A percentile compares a stretch with the other conserved stretches of the same genome.
phyloP scores from a whole-genome alignment of 2,113 vertebrate species.

The Cottus gobio region DNA sequence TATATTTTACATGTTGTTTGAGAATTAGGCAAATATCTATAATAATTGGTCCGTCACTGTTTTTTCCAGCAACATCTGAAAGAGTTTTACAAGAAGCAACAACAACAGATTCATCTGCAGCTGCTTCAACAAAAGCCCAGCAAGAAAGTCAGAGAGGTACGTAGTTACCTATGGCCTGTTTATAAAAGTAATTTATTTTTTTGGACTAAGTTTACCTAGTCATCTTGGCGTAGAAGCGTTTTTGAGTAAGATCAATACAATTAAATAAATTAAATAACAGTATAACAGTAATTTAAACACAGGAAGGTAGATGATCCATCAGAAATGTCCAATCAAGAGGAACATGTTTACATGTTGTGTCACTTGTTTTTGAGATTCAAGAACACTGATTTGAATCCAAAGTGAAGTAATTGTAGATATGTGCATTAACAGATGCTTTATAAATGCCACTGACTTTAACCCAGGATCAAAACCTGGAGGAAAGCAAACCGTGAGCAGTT shows the following conservation, averaged over 20 bases:
- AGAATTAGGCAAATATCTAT: neutral
- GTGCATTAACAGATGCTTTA: neutral
- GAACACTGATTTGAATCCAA: neutral
- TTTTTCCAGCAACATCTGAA: conserved; percentile 95
- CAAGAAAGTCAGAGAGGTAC: conserved; percentile 92
- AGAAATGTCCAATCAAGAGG: neutral
- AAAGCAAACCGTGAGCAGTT: neutral
- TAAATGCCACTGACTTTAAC: neutral
- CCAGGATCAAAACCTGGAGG: neutral
- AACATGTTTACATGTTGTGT: neutral
- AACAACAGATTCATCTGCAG: conserved; percentile 94
- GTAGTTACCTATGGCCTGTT: neutral
- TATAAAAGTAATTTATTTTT: neutral
- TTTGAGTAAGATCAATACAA: neutral
- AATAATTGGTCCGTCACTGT: neutral
- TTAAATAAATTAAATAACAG: neutral
- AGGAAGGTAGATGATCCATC: neutral
- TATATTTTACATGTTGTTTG: neutral
- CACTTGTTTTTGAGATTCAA: neutral
- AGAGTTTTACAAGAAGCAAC: conserved; percentile 97
- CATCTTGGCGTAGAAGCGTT: neutral
- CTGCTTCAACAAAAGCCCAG: conserved; percentile 91
- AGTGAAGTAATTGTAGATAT: neutral
- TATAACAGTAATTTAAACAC: neutral
- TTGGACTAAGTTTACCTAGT: neutral